Evolutionary conservation across 2,113 vertebrate genomes (phyloP).

Genomic region (Orycteropus afer): DNA sequence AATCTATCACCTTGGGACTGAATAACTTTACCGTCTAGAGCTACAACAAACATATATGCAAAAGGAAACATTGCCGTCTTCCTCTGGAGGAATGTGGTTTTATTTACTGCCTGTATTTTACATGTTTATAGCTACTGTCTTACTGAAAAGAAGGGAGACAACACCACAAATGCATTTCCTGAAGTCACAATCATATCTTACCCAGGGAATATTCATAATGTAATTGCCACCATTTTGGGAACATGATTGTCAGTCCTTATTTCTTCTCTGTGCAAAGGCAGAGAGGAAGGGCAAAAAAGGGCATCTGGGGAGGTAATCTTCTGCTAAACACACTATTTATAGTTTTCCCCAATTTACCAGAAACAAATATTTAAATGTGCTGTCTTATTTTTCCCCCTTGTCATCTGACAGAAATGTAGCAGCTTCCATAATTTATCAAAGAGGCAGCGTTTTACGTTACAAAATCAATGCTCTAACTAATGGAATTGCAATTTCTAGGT

Average conservation of each 20-base stretch:
- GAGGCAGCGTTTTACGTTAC: slow-evolving; percentile 42
- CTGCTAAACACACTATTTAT: slow-evolving; percentile 58
- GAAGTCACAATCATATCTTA: slow-evolving; percentile 59
- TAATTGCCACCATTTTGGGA: slow-evolving; percentile 74
- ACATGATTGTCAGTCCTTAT: slow-evolving; percentile 72
- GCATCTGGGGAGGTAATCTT: slow-evolving; percentile 39
- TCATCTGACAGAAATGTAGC: slow-evolving; percentile 66
- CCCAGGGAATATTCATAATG: slow-evolving; percentile 70
- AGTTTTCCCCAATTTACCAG: slow-evolving; percentile 72
- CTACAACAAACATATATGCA: slow-evolving; percentile 27
- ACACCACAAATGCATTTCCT: slow-evolving; percentile 79
- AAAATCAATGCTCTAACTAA: slow-evolving; percentile 77
- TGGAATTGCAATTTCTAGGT: slow-evolving; percentile 66
- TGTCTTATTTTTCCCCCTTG: slow-evolving; percentile 73
- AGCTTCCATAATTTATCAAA: slow-evolving; percentile 72
- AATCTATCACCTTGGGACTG: background rate
- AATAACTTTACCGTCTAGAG: background rate
- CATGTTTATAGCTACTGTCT: slow-evolving; percentile 62
- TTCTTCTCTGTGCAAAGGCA: slow-evolving; percentile 64
- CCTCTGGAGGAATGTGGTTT: slow-evolving; percentile 47
- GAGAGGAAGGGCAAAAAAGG: slow-evolving; percentile 37
- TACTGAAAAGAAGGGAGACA: slow-evolving; percentile 67
- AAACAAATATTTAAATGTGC: slow-evolving; percentile 75
- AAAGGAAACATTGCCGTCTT: slow-evolving; percentile 22
- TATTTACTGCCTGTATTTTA: slow-evolving; percentile 73